These are phyloP conservation scores for Polylopha cassiicola DNA, from an alignment of 2,888 invertebrate genomes.

Conservation along the genomic window DNA sequence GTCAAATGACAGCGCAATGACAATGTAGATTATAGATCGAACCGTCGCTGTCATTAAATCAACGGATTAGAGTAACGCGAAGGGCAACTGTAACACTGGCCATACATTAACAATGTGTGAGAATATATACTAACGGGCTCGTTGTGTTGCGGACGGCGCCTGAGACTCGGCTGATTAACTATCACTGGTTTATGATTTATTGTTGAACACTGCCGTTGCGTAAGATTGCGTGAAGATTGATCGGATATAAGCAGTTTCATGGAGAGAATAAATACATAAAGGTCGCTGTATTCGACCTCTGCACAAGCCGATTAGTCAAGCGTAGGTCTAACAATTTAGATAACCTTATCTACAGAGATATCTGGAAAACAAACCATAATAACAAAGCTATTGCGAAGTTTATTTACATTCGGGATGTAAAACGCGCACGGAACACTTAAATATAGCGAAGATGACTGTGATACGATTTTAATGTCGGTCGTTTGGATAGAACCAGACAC, in stretches of 20 bases:
- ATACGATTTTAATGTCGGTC: conserved; percentile 26
- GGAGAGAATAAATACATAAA: background rate
- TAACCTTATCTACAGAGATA: conserved; percentile 6
- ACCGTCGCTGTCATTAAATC: conserved; percentile 4
- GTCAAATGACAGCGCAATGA: conserved; percentile 14
- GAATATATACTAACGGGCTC: conserved; percentile 2
- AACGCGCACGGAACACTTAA: conserved; percentile 12
- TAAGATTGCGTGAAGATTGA: background rate
- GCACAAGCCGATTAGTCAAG: conserved; percentile 1
- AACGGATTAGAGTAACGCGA: conserved; percentile 10
- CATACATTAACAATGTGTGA: conserved; percentile 1
- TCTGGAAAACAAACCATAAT: background rate
- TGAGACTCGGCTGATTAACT: background rate
- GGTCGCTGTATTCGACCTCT: background rate
- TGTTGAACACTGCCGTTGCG: background rate
- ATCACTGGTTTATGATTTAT: conserved; percentile 1
- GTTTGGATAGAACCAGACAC: conserved; percentile 25
- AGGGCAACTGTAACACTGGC: conserved; percentile 13
- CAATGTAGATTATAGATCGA: conserved; percentile 12
- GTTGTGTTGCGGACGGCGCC: conserved; percentile 1
- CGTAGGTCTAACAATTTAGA: background rate
- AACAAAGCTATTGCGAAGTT: conserved; percentile 9
- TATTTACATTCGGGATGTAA: conserved; percentile 10
- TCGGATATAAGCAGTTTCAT: conserved; percentile 3
- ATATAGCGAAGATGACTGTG: conserved; percentile 16